phyloP scores from a whole-genome alignment of 2,888 invertebrate genomes.

The Cremastinae sp. region DNA sequence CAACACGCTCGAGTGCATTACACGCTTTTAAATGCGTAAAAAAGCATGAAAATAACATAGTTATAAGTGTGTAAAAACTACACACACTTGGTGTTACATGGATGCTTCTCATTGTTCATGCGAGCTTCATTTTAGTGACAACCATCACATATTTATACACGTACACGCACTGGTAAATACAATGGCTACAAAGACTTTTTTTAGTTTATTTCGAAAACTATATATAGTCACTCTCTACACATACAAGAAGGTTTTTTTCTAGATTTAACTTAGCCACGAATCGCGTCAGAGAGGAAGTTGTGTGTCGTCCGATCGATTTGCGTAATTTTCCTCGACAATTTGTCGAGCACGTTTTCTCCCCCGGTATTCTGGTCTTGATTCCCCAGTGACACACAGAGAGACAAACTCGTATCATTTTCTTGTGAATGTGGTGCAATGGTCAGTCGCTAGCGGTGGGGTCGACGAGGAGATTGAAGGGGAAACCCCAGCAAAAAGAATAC shows the following conservation, averaged over 20 bases:
- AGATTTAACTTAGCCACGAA: neutral
- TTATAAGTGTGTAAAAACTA: no score
- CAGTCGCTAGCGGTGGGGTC: slow-evolving; percentile 6
- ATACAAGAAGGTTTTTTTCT: neutral
- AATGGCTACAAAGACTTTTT: no score
- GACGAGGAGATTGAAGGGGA: neutral
- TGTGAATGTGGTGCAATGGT: slow-evolving; percentile 31
- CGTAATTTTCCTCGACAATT: slow-evolving; percentile 41
- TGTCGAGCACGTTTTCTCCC: slow-evolving; percentile 28
- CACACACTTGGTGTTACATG: no score
- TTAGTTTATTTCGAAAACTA: no score
- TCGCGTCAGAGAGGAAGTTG: neutral
- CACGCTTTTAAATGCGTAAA: no score
- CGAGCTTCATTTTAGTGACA: no score
- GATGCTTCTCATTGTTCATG: no score
- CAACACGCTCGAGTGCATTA: no score
- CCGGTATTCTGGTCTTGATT: slow-evolving; percentile 21
- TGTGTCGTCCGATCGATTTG: slow-evolving; percentile 41
- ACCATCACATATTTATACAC: no score
- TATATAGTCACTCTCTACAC: no score
- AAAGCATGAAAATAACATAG: no score
- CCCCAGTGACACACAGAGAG: slow-evolving; percentile 56
- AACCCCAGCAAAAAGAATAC: slow-evolving; percentile 14
- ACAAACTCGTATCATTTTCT: slow-evolving; percentile 18
- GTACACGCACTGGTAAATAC: no score